A percentile compares a stretch with the other conserved stretches of the same genome.
phyloP scores from a whole-genome alignment of 2,113 vertebrate species.

The Nipponia nippon region DNA sequence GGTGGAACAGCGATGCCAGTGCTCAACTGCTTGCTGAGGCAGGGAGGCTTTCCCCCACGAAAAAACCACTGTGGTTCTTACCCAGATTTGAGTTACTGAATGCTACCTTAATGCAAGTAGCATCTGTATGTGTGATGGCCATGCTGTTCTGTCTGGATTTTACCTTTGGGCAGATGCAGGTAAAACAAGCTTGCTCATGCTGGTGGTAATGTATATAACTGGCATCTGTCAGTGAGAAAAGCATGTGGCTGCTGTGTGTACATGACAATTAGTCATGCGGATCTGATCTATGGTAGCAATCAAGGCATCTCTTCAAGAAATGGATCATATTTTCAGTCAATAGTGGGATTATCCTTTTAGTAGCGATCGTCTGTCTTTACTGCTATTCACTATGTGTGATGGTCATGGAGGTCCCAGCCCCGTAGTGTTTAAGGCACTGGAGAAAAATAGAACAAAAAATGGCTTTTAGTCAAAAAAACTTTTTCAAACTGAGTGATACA shows the following conservation, averaged over 20 bases:
- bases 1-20: background rate
- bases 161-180: background rate
- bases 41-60: background rate
- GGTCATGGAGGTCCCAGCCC: background rate
- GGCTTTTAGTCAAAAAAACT: background rate
- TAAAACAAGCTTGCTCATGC: background rate
- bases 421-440: background rate
- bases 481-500: background rate
- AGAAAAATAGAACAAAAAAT: background rate
- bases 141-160: background rate
- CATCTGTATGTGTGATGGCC: background rate
- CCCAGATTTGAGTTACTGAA: background rate
- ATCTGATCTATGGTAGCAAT: background rate
- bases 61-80: background rate
- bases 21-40: fast-evolving
- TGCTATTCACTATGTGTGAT: background rate
- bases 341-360: background rate
- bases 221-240: background rate
- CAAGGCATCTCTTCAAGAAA: background rate
- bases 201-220: background rate
- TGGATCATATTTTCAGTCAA: background rate
- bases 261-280: background rate
- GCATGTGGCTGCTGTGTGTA: background rate
- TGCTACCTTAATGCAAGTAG: background rate
- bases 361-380: background rate